phyloP scores from a whole-genome alignment of 2,888 invertebrate species.

The Elmis aenea region DNA sequence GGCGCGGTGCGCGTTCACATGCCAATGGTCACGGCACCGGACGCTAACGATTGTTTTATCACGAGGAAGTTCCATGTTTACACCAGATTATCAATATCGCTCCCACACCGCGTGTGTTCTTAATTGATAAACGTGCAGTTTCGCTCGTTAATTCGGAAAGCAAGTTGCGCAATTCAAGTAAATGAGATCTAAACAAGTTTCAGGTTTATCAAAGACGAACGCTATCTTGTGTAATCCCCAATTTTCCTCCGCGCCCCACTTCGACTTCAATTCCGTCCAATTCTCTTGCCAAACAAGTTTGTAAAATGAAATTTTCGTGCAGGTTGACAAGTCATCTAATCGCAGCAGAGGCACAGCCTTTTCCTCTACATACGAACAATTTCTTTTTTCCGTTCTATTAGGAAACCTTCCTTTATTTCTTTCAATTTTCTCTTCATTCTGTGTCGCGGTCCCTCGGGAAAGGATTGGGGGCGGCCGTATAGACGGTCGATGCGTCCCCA shows the following conservation, averaged over 20 bases:
- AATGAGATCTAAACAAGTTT: constrained; percentile 39
- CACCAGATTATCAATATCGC: background rate
- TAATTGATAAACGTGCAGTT: background rate
- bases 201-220: constrained; percentile 39
- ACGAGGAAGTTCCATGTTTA: background rate
- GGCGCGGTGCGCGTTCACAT: constrained; percentile 10
- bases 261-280: constrained; percentile 52
- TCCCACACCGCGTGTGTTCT: background rate
- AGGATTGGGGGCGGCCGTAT: constrained; percentile 24
- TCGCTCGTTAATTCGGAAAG: constrained; percentile 2
- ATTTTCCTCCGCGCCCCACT: constrained; percentile 37
- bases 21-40: too few species aligned
- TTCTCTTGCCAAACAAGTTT: constrained; percentile 56
- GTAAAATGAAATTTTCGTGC: constrained; percentile 55
- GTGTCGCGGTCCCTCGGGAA: constrained; percentile 40
- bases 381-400: constrained; percentile 43
- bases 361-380: constrained; percentile 40
- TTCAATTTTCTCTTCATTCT: constrained; percentile 53
- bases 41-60: background rate
- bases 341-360: constrained; percentile 32
- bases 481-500: constrained; percentile 16
- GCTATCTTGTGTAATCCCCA: constrained; percentile 38
- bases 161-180: constrained; percentile 21
- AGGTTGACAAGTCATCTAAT: constrained; percentile 56
- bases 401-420: constrained; percentile 44